A percentile compares a stretch with the other conserved stretches of the same genome.
Evolutionary conservation across 2,113 vertebrate species (phyloP).

Genomic region (Atractosteus spatula): DNA sequence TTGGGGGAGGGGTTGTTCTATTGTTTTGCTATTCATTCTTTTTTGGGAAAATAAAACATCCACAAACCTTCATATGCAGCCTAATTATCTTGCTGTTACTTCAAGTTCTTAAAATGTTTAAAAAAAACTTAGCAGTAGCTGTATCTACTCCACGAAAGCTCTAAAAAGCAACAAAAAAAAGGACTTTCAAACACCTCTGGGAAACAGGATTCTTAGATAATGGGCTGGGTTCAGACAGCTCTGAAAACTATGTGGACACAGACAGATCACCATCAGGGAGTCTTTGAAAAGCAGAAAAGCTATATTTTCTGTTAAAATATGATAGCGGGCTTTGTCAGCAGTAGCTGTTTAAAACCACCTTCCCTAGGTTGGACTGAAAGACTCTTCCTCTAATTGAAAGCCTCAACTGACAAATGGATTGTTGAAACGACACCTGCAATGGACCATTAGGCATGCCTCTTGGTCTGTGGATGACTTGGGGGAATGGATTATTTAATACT

Average conservation of each 20-base stretch:
- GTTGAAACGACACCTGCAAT: conserved; percentile 52
- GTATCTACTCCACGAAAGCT: not conserved
- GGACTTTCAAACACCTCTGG: conserved; percentile 2
- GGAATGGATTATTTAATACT: conserved; percentile 4
- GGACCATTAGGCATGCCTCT: conserved; percentile 36
- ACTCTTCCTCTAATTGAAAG: conserved; percentile 10
- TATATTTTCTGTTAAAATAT: conserved; percentile 5
- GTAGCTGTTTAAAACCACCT: conserved; percentile 2
- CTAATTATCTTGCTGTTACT: not conserved
- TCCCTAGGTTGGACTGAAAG: conserved; percentile 5
- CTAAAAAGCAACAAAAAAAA: not conserved
- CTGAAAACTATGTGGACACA: not conserved
- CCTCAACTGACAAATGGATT: conserved; percentile 54
- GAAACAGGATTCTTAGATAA: not conserved
- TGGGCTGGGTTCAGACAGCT: conserved; percentile 6
- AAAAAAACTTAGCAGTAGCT: not conserved
- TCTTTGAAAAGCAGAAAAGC: conserved; percentile 10
- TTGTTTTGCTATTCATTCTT: too few species aligned
- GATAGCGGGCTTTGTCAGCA: not conserved
- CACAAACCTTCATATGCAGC: not conserved
- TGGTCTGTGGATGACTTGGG: not conserved
- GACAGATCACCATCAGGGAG: not conserved
- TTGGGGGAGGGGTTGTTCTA: too few species aligned
- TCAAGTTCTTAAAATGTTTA: conserved; percentile 4
- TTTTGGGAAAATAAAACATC: too few species aligned